Percentiles rank a stretch among this genome's conserved stretches.
These are phyloP conservation scores for Chrysemys picta DNA, from an alignment of 2,113 vertebrate genomes.

Conservation along the genomic window DNA sequence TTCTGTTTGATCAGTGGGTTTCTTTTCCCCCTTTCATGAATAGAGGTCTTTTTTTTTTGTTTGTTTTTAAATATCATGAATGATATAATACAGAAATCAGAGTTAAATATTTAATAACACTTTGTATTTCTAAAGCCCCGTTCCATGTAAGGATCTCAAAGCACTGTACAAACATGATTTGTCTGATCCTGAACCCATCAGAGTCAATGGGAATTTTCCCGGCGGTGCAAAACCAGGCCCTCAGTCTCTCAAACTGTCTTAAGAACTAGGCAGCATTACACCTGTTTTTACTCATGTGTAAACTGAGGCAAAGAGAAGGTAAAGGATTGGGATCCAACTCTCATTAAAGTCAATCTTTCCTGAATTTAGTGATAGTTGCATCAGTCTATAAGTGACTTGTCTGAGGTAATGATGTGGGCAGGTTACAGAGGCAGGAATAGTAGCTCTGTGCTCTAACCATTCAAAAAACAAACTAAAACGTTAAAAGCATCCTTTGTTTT, in stretches of 20 bases:
- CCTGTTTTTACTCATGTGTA: not conserved
- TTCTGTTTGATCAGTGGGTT: not conserved
- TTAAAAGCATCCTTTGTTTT: not conserved
- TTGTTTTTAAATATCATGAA: not conserved
- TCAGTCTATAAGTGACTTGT: not conserved
- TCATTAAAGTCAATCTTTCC: not conserved
- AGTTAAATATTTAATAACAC: not conserved
- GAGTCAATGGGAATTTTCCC: not conserved
- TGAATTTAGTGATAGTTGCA: conserved; percentile 10
- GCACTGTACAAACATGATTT: not conserved
- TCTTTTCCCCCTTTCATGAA: not conserved
- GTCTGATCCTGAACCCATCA: not conserved
- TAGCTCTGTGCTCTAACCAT: not conserved
- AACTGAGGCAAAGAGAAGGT: not conserved
- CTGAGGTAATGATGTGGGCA: not conserved
- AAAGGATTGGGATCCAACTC: not conserved
- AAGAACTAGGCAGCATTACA: not conserved
- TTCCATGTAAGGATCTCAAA: not conserved
- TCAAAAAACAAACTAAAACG: not conserved
- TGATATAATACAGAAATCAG: not conserved
- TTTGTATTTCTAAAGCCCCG: not conserved
- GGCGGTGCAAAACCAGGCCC: not conserved
- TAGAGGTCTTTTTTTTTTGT: too few species aligned
- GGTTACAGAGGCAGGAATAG: not conserved
- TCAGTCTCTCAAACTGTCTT: not conserved